Evolutionary conservation across 2,888 invertebrate genomes (phyloP).

Genomic region (Heliconius aoede): DNA sequence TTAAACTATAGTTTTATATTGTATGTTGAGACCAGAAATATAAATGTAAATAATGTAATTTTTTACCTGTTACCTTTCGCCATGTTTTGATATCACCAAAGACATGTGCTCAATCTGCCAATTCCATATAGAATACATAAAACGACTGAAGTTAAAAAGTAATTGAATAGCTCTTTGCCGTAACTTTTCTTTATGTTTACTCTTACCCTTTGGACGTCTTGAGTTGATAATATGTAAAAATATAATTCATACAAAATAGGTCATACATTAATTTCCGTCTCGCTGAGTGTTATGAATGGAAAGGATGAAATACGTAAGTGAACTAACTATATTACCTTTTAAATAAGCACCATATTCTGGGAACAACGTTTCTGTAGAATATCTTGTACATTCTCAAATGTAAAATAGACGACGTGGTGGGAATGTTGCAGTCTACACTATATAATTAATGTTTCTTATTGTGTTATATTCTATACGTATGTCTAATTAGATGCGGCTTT

Average conservation of each 20-base stretch:
- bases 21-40: neutral
- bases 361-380: slow-evolving; percentile 20
- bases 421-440: slow-evolving; percentile 4
- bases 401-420: slow-evolving; percentile 18
- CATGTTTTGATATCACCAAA: neutral
- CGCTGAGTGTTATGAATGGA: slow-evolving; percentile 21
- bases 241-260: slow-evolving; percentile 15
- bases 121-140: slow-evolving; percentile 5
- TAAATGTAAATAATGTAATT: neutral
- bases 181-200: slow-evolving; percentile 9
- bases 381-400: slow-evolving; percentile 11
- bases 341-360: slow-evolving; percentile 11
- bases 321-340: slow-evolving; percentile 15
- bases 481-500: neutral
- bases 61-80: neutral
- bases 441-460: slow-evolving; percentile 16
- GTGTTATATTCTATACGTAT: neutral
- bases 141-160: neutral
- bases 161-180: neutral
- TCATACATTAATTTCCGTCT: slow-evolving; percentile 23
- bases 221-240: neutral
- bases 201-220: neutral
- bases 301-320: slow-evolving; percentile 24
- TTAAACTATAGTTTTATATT: neutral
- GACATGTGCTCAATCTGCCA: neutral